Conservation (phyloP, 2,888 invertebrate species). For the Brachypterus glaber region DNA sequence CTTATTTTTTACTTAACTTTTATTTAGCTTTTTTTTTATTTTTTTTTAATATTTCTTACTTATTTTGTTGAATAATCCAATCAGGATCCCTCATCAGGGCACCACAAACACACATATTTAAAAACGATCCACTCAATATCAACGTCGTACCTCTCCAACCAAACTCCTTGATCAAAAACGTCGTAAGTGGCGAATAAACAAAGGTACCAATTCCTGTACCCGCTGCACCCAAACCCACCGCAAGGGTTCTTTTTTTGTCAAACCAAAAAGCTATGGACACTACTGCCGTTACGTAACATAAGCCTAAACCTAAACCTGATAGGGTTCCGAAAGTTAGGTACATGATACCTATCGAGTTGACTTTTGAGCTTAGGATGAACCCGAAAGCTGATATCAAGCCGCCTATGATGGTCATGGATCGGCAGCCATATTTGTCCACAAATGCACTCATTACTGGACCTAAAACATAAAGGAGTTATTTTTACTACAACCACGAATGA, state of each 20-base stretch:
- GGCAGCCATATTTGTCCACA: constrained; percentile 71
- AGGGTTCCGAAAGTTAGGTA: constrained; percentile 79
- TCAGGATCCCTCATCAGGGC: constrained; percentile 81
- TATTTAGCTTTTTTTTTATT: neutral
- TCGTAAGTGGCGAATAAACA: constrained; percentile 77
- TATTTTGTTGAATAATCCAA: constrained; percentile 65
- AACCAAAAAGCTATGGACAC: constrained; percentile 91
- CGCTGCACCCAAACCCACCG: constrained; percentile 79
- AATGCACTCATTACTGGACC: constrained; percentile 76
- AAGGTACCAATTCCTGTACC: constrained; percentile 87
- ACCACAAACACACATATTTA: constrained; percentile 79
- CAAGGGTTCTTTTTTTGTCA: constrained; percentile 75
- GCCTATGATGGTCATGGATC: constrained; percentile 45
- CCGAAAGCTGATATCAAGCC: constrained; percentile 65
- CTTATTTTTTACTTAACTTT: neutral
- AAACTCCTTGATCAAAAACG: constrained; percentile 64
- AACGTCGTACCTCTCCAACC: constrained; percentile 81
- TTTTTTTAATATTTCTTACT: constrained; percentile 28
- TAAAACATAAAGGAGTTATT: too few relatives aligned
- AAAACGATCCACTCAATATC: constrained; percentile 71
- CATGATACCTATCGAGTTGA: constrained; percentile 64
- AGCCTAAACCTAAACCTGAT: constrained; percentile 72
- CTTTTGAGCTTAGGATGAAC: constrained; percentile 64
- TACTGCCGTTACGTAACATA: constrained; percentile 82
- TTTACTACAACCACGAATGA: too few relatives aligned